Evolutionary conservation across 2,113 vertebrate species (phyloP).

Genomic region (Phalacrocorax aristotelis): DNA sequence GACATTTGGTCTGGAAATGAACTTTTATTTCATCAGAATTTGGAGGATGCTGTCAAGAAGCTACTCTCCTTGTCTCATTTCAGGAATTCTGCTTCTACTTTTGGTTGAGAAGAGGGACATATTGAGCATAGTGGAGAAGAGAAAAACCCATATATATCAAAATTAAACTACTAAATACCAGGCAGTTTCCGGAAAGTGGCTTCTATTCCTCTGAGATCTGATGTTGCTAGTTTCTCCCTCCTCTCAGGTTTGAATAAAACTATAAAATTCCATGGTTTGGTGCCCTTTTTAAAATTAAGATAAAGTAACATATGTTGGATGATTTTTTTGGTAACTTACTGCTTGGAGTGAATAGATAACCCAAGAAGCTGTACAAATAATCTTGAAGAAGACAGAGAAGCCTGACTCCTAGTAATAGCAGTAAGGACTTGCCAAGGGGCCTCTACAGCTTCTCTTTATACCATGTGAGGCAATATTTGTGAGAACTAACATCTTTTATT

Average conservation of each 20-base stretch:
- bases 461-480: background rate
- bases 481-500: background rate
- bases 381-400: background rate
- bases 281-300: background rate
- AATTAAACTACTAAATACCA: background rate
- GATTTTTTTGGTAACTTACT: background rate
- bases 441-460: background rate
- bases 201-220: background rate
- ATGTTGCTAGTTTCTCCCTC: background rate
- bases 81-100: background rate
- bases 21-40: background rate
- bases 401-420: background rate
- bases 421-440: background rate
- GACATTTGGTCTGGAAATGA: background rate
- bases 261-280: rapidly evolving
- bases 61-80: background rate
- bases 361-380: background rate
- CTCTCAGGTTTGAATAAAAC: background rate
- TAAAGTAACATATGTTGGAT: background rate
- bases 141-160: background rate
- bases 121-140: background rate
- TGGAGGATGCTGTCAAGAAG: background rate
- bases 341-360: background rate
- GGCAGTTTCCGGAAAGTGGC: background rate
- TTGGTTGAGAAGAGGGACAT: background rate